A percentile compares a stretch with the other conserved stretches of the same genome.
Evolutionary conservation across 30 jellyfish, hydroid and myxozoan species (phyloP).

Genomic region (Aurelia sp.): DNA sequence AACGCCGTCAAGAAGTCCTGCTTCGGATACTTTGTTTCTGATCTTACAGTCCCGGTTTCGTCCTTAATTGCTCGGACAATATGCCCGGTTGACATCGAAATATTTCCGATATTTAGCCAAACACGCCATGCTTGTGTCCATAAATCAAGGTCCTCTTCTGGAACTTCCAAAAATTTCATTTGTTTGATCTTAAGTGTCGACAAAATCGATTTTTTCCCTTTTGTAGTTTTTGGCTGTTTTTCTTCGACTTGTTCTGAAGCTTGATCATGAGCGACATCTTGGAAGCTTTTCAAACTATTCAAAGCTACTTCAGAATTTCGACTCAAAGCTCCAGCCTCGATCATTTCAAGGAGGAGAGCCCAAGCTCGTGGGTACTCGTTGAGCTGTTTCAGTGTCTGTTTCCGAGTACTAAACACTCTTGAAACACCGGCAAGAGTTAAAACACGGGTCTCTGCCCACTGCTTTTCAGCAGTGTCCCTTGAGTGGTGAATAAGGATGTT

Average conservation of each 20-base stretch:
- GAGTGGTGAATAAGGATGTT: conserved; percentile 94
- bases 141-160: conserved; percentile 80
- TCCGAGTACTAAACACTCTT: conserved; percentile 88
- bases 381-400: conserved; percentile 56
- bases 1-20: conserved; percentile 91
- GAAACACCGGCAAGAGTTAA: conserved; percentile 95
- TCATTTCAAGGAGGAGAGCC: conserved; percentile 93
- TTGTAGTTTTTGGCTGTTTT: conserved; percentile 9
- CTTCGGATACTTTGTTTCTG: conserved; percentile 79
- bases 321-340: conserved; percentile 91
- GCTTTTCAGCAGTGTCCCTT: conserved; percentile 98
- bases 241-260: conserved; percentile 54
- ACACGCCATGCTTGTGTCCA: conserved; percentile 98
- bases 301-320: conserved; percentile 91
- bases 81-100: conserved; percentile 78
- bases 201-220: conserved; percentile 13
- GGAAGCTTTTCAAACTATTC: conserved; percentile 93
- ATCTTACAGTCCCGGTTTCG: conserved; percentile 59
- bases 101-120: conserved; percentile 91
- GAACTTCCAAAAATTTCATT: conserved; percentile 50
- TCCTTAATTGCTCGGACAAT: conserved; percentile 75
- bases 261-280: conserved; percentile 83
- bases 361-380: conserved; percentile 95
- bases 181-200: conserved; percentile 46
- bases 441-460: conserved; percentile 99